Conservation (phyloP, 2,797 vertebrate species). For the Morelia viridis region DNA sequence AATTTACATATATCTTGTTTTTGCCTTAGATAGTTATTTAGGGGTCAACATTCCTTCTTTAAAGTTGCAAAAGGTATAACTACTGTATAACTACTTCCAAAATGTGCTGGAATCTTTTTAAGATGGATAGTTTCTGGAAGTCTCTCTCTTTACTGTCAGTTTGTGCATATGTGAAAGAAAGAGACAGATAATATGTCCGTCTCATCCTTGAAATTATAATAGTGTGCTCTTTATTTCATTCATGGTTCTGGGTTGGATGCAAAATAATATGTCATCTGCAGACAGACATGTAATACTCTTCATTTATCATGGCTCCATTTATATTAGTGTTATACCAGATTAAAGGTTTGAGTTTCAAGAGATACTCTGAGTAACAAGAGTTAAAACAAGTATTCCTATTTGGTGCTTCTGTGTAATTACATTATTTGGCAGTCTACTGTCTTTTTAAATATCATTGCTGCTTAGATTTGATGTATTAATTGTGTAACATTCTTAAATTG, state of each 20-base stretch:
- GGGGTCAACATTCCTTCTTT: neutral
- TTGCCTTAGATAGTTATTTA: neutral
- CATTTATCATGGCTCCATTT: neutral
- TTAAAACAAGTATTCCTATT: neutral
- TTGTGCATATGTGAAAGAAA: neutral
- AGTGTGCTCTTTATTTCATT: neutral
- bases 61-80: neutral
- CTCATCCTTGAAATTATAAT: neutral
- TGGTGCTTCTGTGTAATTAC: neutral
- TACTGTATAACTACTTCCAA: neutral
- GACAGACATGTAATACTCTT: neutral
- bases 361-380: neutral
- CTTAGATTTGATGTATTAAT: neutral
- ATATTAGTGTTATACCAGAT: neutral
- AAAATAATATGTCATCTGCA: neutral
- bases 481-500: too few species aligned
- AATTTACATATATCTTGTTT: neutral
- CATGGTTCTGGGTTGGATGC: neutral
- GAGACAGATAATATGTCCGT: too few species aligned
- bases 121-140: neutral
- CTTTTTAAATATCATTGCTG: neutral
- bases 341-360: neutral
- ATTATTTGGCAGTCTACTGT: neutral
- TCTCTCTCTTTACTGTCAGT: neutral
- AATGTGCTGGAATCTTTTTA: neutral